Percentiles rank a stretch among this genome's conserved stretches.
Conservation (phyloP, 2,113 vertebrate genomes). For the Lipotes vexillifer region DNA sequence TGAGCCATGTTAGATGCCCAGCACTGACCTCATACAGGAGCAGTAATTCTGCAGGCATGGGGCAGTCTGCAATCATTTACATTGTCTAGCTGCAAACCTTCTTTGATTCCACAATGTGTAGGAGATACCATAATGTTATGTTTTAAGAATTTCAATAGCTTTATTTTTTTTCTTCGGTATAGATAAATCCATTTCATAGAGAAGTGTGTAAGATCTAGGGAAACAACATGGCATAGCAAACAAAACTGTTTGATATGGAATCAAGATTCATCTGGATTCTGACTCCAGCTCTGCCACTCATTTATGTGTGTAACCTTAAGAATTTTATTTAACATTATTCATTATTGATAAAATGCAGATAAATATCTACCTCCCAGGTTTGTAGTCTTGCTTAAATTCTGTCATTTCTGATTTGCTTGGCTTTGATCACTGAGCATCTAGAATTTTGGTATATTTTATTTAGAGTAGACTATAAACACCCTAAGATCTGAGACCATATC, state of each 20-base stretch:
- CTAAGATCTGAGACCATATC: not conserved
- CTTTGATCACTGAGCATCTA: not conserved
- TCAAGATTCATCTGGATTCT: not conserved
- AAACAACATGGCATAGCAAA: not conserved
- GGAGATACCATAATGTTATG: not conserved
- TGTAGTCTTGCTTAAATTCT: not conserved
- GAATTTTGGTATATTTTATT: not conserved
- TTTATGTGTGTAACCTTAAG: not conserved
- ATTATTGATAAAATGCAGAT: not conserved
- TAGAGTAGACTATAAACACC: not conserved
- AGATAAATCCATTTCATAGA: not conserved
- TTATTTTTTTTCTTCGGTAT: not conserved
- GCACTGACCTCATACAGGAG: not conserved
- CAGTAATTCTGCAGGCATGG: not conserved
- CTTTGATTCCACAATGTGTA: not conserved
- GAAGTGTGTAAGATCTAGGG: not conserved
- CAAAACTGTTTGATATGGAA: not conserved
- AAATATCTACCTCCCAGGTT: not conserved
- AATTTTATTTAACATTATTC: not conserved
- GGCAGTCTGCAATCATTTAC: not conserved
- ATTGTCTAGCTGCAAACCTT: not conserved
- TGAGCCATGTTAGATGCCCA: not conserved
- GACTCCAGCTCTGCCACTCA: not conserved
- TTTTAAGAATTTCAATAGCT: not conserved
- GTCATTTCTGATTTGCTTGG: not conserved